Evolutionary conservation across 2,797 vertebrate genomes (phyloP), one percentile per base, ranked within the genome.

Genomic region (Iguana delicatissima): DNA sequence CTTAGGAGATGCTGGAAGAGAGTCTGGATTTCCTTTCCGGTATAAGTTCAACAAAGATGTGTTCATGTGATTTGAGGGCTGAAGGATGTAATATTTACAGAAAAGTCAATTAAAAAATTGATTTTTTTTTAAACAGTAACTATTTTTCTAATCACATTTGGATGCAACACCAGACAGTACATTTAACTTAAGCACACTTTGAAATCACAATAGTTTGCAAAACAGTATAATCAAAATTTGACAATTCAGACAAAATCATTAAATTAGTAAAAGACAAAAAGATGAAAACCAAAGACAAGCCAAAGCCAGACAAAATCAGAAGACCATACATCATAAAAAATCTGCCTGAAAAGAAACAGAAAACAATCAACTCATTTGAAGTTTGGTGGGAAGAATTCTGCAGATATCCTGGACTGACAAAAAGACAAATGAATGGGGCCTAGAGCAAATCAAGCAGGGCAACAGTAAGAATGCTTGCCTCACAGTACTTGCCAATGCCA

Each of bases 41-140:
- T 99, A 99, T 62, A 99, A 97, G 26, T 97, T 98, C 8, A 98
- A 96, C 57, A 99, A 94, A n/a, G 99, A 99, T 91, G 92, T 98
- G 97, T 99, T 99, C 98, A 99, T 98, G 89, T 98, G 98, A 96
- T 98, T 99, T 85, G 96, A 92, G 94, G 96, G 96, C 99, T 99
- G 97, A 3, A 72, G 86, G 93, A 32, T 72, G 90, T 84, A 94
- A 81, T 91, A 55, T 67, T 62, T 91, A 91, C 87, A 91, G 29
- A 14, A 64, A 59, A 77, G 3, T 92, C 67, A 89, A 76, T 0
- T 91, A 24, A 88, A 91, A 0, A 46, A 10, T 24, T 85, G 35
- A 52, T 46, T 26, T 76, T 62, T 80, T 86, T 64, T 35, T 80
- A 72, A 67, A 59, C 20, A 22, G 2, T n/a, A 80, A 46, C 24